Evolutionary conservation across 2,797 vertebrate genomes (phyloP).

Genomic region (Phoxinus dragarum): DNA sequence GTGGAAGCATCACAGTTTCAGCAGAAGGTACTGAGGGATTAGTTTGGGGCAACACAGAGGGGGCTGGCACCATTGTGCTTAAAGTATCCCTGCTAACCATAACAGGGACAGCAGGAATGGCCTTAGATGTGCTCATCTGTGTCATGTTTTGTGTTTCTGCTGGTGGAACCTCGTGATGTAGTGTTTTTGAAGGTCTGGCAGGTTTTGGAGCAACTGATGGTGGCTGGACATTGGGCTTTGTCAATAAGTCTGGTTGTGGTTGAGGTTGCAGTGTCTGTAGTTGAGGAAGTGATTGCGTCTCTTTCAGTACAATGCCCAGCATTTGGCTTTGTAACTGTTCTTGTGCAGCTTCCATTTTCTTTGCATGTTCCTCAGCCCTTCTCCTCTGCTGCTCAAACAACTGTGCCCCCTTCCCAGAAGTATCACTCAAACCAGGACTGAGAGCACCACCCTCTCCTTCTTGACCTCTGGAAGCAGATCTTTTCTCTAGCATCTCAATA

Average conservation of each 20-base stretch:
- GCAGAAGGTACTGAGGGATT: conserved; percentile 32
- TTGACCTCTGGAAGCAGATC: conserved; percentile 72
- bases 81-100: conserved; percentile 28
- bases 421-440: conserved; percentile 86
- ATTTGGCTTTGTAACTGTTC: conserved; percentile 55
- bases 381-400: conserved; percentile 96
- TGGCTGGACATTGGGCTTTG: conserved; percentile 62
- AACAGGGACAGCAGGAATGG: not conserved
- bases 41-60: conserved; percentile 12
- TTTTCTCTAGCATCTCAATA: conserved; percentile 90
- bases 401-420: conserved; percentile 88
- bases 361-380: conserved; percentile 84
- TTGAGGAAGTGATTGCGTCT: conserved; percentile 10
- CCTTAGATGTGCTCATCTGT: conserved; percentile 2
- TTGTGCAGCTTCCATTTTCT: conserved; percentile 71
- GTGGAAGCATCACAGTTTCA: conserved; percentile 59
- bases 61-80: conserved; percentile 3
- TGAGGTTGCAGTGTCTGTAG: conserved; percentile 27
- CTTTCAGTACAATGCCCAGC: conserved; percentile 58
- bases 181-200: conserved; percentile 53
- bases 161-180: conserved; percentile 32
- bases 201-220: conserved; percentile 72
- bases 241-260: conserved; percentile 22
- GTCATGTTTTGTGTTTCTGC: conserved; percentile 19
- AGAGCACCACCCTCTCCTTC: conserved; percentile 68